Evolutionary conservation across 2,797 vertebrate genomes (phyloP).

Genomic region (Mus caroli): DNA sequence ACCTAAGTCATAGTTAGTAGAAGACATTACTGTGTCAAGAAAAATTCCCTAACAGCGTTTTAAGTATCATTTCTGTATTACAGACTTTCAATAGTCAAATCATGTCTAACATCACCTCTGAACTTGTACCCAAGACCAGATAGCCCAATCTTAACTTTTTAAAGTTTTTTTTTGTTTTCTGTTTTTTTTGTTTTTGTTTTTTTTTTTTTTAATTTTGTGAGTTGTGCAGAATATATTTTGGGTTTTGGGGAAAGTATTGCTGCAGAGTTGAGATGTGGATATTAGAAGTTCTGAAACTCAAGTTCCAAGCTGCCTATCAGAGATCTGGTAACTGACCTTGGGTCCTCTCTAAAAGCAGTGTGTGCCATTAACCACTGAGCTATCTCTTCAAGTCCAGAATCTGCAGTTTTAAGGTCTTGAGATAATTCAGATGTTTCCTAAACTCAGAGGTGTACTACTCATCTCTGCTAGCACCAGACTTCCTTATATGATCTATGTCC

Average conservation of each 20-base stretch:
- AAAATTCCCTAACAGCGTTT: neutral
- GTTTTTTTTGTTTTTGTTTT: no score
- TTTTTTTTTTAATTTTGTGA: no score
- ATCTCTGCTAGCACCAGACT: neutral
- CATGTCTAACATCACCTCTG: neutral
- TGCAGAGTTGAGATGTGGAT: neutral
- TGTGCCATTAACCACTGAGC: neutral
- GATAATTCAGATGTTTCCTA: neutral
- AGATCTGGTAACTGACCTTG: neutral
- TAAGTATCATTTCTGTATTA: neutral
- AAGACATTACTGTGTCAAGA: neutral
- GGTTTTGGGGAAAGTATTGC: no score
- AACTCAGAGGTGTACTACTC: neutral
- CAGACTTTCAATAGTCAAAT: neutral
- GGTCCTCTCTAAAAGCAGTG: neutral
- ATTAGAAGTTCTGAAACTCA: neutral
- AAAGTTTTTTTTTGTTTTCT: neutral
- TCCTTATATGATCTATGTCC: conserved; percentile 11
- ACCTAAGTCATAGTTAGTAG: neutral
- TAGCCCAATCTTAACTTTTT: neutral
- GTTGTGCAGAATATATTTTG: neutral
- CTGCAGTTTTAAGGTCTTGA: neutral
- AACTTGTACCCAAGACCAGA: neutral
- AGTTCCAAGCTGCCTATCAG: neutral
- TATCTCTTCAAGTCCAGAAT: neutral